These are phyloP conservation scores for Poeciliopsis presidionis DNA, from an alignment of 2,797 vertebrate species.

Conservation along the genomic window DNA sequence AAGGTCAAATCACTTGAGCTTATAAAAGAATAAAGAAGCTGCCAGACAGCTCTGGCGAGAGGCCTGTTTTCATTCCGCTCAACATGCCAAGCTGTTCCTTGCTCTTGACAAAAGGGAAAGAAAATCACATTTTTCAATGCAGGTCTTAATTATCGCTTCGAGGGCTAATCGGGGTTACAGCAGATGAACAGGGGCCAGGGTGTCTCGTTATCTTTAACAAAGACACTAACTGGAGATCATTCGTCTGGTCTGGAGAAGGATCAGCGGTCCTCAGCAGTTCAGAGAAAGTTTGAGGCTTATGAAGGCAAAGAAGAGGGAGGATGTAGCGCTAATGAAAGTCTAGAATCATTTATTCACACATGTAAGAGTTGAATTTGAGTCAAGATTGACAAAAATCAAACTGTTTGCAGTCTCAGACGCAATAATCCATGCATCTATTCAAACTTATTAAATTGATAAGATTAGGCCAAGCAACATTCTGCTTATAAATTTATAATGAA, in stretches of 20 bases:
- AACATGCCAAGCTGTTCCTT: conserved; percentile 34
- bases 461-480: neutral
- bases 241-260: conserved; percentile 45
- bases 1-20: conserved; percentile 67
- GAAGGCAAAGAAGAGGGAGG: conserved; percentile 56
- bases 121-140: conserved; percentile 31
- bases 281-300: conserved; percentile 35
- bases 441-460: neutral
- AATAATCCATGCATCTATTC: neutral
- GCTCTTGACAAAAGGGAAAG: conserved; percentile 47
- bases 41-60: conserved; percentile 51
- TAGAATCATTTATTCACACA: conserved; percentile 61
- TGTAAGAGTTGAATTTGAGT: conserved; percentile 52
- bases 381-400: conserved; percentile 43
- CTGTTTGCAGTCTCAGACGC: conserved; percentile 1
- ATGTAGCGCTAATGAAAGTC: conserved; percentile 67
- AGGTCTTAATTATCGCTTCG: conserved; percentile 60
- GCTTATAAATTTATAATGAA: neutral
- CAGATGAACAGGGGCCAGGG: conserved; percentile 37
- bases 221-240: conserved; percentile 45
- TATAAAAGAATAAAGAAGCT: conserved; percentile 62
- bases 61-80: conserved; percentile 53
- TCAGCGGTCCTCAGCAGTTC: neutral
- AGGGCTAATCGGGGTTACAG: conserved; percentile 51
- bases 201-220: conserved; percentile 40